A percentile compares a stretch with the other conserved stretches of the same genome.
Conservation (phyloP, 2,888 invertebrate species). For the Schizotus pectinicornis region DNA sequence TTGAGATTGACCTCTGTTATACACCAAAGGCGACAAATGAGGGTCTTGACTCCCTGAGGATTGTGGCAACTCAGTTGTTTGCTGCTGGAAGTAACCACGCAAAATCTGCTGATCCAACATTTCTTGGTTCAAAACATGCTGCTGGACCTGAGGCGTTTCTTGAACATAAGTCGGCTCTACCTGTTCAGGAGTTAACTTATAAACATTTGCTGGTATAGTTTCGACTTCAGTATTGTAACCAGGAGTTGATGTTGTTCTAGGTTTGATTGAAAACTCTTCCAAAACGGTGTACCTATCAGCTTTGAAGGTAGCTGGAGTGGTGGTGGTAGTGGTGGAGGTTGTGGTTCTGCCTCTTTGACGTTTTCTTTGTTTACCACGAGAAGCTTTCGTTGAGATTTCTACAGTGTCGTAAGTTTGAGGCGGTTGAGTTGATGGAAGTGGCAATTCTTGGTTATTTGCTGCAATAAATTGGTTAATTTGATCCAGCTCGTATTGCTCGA, state of each 20-base stretch:
- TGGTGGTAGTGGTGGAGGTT: conserved; percentile 32
- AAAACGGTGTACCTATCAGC: conserved; percentile 48
- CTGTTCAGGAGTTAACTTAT: conserved; percentile 26
- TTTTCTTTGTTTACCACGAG: conserved; percentile 33
- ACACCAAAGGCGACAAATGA: conserved; percentile 28
- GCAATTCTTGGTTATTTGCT: conserved; percentile 2
- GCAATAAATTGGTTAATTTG: conserved; percentile 40
- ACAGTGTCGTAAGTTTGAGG: conserved; percentile 28
- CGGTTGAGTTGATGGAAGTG: conserved; percentile 34
- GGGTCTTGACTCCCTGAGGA: conserved; percentile 36
- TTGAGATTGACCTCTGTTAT: conserved; percentile 25
- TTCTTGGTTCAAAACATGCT: conserved; percentile 33
- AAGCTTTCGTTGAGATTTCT: conserved; percentile 27
- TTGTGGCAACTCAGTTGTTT: conserved; percentile 25
- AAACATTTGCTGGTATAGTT: conserved; percentile 36
- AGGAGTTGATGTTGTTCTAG: conserved; percentile 21
- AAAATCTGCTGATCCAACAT: conserved; percentile 32
- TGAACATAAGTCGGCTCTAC: conserved; percentile 14
- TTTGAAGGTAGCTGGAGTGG: conserved; percentile 27
- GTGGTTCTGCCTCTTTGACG: conserved; percentile 21
- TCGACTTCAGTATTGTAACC: conserved; percentile 35
- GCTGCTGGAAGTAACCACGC: conserved; percentile 4
- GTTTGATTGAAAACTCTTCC: conserved; percentile 46
- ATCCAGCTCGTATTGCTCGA: conserved; percentile 46
- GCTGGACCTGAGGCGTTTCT: conserved; percentile 14